Evolutionary conservation across 2,113 vertebrate genomes (phyloP).

Genomic region (Jaculus jaculus): DNA sequence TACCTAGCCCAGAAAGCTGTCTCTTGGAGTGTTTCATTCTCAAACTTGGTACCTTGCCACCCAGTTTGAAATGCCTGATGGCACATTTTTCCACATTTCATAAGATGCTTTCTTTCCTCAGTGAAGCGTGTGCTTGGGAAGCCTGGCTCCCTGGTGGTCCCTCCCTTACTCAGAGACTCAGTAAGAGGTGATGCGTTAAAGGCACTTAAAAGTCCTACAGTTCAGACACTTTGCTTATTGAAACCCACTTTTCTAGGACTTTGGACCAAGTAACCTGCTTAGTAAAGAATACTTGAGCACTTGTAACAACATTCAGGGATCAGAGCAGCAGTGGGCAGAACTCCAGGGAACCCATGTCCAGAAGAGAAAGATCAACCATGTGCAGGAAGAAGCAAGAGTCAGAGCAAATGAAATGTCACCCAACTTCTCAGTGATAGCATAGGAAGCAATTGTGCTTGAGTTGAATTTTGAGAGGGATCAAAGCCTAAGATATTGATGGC

Average conservation of each 20-base stretch:
- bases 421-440: neutral
- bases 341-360: rapidly evolving
- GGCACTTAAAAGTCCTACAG: neutral
- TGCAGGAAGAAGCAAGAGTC: neutral
- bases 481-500: neutral
- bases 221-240: too few species aligned
- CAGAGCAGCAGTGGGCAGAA: rapidly evolving
- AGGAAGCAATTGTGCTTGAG: neutral
- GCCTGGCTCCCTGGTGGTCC: rapidly evolving
- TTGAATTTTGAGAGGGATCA: neutral
- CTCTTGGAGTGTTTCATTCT: too few species aligned
- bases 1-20: too few species aligned
- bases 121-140: rapidly evolving
- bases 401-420: neutral
- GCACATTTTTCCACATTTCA: neutral
- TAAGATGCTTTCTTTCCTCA: too few species aligned
- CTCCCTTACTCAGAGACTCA: neutral
- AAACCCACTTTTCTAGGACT: neutral
- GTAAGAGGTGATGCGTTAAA: rapidly evolving
- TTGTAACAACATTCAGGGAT: neutral
- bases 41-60: rapidly evolving
- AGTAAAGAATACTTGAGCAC: neutral
- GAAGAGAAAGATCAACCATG: rapidly evolving
- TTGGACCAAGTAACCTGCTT: neutral
- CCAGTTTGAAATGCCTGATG: neutral